Evolutionary conservation across 2,113 vertebrate species (phyloP).

Genomic region (Oceanodroma tethys): DNA sequence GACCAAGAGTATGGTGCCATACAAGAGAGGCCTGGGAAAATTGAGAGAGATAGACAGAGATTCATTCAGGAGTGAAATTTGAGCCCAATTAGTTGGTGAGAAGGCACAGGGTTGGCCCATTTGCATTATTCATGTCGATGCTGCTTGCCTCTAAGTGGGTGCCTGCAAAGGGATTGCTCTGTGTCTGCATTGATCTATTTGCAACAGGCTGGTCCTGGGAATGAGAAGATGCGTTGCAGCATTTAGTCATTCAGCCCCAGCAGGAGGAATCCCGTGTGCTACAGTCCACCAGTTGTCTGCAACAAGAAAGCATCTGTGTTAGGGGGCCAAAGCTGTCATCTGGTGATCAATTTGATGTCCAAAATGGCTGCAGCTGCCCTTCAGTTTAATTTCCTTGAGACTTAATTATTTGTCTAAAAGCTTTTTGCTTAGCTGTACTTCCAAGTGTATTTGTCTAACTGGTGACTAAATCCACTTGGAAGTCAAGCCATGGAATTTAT

Average conservation of each 20-base stretch:
- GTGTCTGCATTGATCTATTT: neutral
- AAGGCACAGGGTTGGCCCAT: neutral
- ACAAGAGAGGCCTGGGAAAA: neutral
- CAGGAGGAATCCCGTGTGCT: neutral
- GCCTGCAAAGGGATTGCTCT: neutral
- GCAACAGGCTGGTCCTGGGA: neutral
- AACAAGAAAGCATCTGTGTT: neutral
- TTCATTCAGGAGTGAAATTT: neutral
- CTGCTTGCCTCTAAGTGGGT: neutral
- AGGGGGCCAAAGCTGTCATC: neutral
- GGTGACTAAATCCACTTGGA: neutral
- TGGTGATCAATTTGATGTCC: neutral
- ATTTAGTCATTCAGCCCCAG: fast-evolving
- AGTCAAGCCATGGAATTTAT: neutral
- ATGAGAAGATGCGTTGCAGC: fast-evolving
- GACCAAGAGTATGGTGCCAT: neutral
- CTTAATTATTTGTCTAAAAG: neutral
- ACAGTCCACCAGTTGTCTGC: neutral
- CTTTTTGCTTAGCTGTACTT: neutral
- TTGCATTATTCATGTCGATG: neutral
- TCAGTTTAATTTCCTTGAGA: neutral
- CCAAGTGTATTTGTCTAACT: neutral
- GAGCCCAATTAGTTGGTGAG: neutral
- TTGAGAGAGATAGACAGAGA: no score
- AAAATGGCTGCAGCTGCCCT: neutral